These are phyloP conservation scores for Zelleria hepariella DNA, from an alignment of 2,888 invertebrate genomes.

Conservation along the genomic window DNA sequence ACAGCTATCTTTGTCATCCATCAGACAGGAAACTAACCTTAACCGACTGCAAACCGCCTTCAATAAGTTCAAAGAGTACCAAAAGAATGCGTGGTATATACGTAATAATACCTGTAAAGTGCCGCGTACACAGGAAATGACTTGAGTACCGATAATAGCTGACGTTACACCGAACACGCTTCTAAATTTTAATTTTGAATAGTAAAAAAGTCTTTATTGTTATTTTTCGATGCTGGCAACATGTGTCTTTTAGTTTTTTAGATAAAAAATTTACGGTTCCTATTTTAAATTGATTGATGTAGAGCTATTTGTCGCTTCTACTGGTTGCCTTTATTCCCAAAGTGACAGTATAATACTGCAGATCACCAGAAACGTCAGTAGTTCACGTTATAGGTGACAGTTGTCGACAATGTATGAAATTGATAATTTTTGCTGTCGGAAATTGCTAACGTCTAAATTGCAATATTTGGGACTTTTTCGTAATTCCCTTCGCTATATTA, in stretches of 20 bases:
- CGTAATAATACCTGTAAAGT: neutral
- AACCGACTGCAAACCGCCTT: neutral
- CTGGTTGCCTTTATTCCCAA: neutral
- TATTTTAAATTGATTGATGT: neutral
- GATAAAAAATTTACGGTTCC: neutral
- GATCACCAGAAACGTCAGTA: neutral
- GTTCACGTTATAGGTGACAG: neutral
- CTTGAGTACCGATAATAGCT: constrained; percentile 42
- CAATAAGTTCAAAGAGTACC: neutral
- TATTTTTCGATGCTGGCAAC: constrained; percentile 25
- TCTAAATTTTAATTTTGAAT: neutral
- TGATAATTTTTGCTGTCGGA: neutral
- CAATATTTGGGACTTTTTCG: neutral
- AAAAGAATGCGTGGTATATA: neutral
- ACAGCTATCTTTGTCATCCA: constrained; percentile 61
- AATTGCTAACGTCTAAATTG: neutral
- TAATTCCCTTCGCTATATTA: no score
- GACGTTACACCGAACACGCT: constrained; percentile 23
- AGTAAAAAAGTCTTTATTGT: constrained; percentile 23
- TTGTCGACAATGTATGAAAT: neutral
- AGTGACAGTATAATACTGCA: neutral
- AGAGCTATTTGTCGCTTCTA: neutral
- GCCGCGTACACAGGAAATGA: constrained; percentile 41
- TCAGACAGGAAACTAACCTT: no score
- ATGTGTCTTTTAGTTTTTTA: constrained; percentile 20